Evolutionary conservation across 2,113 vertebrate genomes (phyloP), one percentile per base, ranked within the genome.

Genomic region (Diglossa brunneiventris): DNA sequence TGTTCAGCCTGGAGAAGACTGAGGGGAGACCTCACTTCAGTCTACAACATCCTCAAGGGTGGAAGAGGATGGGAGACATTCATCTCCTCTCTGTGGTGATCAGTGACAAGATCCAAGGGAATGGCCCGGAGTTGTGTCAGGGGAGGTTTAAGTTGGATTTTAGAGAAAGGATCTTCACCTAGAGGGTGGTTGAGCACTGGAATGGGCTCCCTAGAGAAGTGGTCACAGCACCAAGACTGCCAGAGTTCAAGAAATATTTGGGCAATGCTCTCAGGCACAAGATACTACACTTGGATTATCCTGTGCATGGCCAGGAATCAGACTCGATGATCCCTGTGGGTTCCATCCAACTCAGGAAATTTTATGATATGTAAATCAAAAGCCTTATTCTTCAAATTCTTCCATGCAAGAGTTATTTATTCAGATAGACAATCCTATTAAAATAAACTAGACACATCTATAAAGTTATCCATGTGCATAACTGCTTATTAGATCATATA

Each of bases 141-240:
- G 16, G 9, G 11, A 46, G 6, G 23, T 30, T 82, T 75, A 75
- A 10, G 6, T 6, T 30, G 20, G 16, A 46, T 30, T 31, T 61
- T 46, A 46, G 39, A 19, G 42, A 52, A 52, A 46, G 2, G 1
- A 21, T 74, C 2, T 61, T 52, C 24, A 53, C 3, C 9, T 5
- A 30, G 28, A 39, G 7, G 6, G 2, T 39, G 15, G 0, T 6
- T 52, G 44, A 10, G 5, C 19, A 44, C 18, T 81, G 27, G 44
- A 59, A 33, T 1, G 3, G 13, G 27, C 10, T 74, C 14, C 15
- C 15, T 7, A 26, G 19, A 3, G 13, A 39, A 68, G n/a, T 22
- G 23, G 7, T 61, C 16, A 26, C 16, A 44, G 11, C 13, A 68
- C 6, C 28, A 61, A 59, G 2, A 3, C 28, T 75, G 20, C 4